Evolutionary conservation across 1,140 invertebrate species (phyloP).

Genomic region (Drosophila bocki): DNA sequence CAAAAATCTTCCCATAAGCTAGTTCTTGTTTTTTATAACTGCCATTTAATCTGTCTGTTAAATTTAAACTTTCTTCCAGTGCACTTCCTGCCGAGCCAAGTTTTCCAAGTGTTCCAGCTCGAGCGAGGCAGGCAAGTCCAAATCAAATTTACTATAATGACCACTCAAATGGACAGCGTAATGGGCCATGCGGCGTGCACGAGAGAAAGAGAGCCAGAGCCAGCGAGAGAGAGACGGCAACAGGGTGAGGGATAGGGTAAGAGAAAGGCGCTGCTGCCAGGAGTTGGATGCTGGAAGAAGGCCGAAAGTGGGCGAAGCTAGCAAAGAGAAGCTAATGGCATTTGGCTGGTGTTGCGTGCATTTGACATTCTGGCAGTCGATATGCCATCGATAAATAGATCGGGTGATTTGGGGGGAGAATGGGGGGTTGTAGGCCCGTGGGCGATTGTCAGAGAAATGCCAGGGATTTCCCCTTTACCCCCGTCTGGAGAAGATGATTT

Average conservation of each 20-base stretch:
- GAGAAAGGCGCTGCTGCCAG: slow-evolving; percentile 24
- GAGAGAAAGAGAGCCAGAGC: background rate
- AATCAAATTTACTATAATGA: slow-evolving; percentile 81
- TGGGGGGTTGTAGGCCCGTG: slow-evolving; percentile 12
- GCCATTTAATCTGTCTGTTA: background rate
- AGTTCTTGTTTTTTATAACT: background rate
- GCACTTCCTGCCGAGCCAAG: slow-evolving; percentile 19
- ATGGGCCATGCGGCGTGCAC: slow-evolving; percentile 59
- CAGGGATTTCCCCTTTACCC: background rate
- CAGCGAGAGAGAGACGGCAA: slow-evolving; percentile 31
- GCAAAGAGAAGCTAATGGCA: slow-evolving; percentile 43
- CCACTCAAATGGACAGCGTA: slow-evolving; percentile 79
- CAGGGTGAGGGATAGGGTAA: slow-evolving; percentile 1
- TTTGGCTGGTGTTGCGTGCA: slow-evolving; percentile 58
- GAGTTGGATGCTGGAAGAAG: background rate
- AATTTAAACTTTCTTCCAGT: slow-evolving; percentile 7
- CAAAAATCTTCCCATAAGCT: background rate
- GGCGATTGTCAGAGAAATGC: slow-evolving; percentile 7
- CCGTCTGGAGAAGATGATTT: slow-evolving; percentile 8
- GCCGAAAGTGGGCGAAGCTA: slow-evolving; percentile 37
- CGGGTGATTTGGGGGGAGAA: background rate
- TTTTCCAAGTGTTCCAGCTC: slow-evolving; percentile 34
- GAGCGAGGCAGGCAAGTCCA: slow-evolving; percentile 63
- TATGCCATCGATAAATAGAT: slow-evolving; percentile 26
- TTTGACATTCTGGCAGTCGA: slow-evolving; percentile 51